Base-by-base conservation (phyloP, 2,888 invertebrate species). In the Seira sanloemensis region DNA sequence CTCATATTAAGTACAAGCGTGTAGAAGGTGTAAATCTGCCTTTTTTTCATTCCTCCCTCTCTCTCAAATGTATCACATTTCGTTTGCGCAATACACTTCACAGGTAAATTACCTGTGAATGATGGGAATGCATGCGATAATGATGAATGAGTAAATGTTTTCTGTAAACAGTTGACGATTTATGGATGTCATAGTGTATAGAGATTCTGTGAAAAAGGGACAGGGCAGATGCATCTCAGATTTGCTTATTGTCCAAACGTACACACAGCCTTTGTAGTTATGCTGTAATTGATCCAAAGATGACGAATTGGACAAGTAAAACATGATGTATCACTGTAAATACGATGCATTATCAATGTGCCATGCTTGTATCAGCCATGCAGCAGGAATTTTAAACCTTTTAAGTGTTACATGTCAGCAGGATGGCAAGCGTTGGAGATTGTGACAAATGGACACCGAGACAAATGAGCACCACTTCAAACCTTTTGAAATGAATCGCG, bases 361-460 rank as follows among this genome's bases (percentile, higher is more conserved):
- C 7, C 37, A 19, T 71, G 1, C 46, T 0, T 21, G 21, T 0
- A 26, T 50, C 24, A 19, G 71, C 37, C 37, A 37, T 46, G 27
- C 21, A 21, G 2, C 75, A 73, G 65, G 46, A 46, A 50, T 50
- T 65, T 21, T 84, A 84, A 84, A 50, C 79, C 84, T 79, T 68
- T 84, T 84, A 84, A 84, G 84, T 84, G 84, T 84, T 78, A 79
- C 84, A 68, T 80, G 80, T 80, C 80, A 80, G 75, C 80, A 75
- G 69, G 69, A 80, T 50, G 66, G 46, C 75, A 75, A 74, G 67
- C 54, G 37, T 37, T 37, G 37, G n/a, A 37, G 37, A 69, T 66
- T 37, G 26, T 74, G 79, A 80, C 79, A 80, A 80, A 80, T 80
- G 68, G 73, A 23, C 75, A 80, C 69, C 75, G 80, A 75, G 26